phyloP scores from a whole-genome alignment of 2,888 invertebrate species.

The Spialia ferax region DNA sequence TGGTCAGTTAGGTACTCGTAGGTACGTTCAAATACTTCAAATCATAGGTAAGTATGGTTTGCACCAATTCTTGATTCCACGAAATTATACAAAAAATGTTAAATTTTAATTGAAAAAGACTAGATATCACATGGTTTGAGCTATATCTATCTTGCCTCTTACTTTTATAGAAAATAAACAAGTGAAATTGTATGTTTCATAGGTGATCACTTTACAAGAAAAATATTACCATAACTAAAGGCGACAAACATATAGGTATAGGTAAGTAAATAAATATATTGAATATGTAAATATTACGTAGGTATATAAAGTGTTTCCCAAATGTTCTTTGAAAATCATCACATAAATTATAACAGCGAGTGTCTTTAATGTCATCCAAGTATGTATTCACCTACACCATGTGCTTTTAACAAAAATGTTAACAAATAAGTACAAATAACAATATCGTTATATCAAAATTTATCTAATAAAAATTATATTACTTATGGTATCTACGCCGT shows the following conservation, averaged over 20 bases:
- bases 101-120: slow-evolving; percentile 74
- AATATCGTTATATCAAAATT: slow-evolving; percentile 40
- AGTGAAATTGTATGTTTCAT: slow-evolving; percentile 18
- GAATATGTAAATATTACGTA: slow-evolving; percentile 12
- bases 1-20: slow-evolving; percentile 29
- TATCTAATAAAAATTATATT: slow-evolving; percentile 41
- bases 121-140: slow-evolving; percentile 86
- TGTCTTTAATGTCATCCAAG: slow-evolving; percentile 26
- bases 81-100: slow-evolving; percentile 41
- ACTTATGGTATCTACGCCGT: slow-evolving; percentile 41
- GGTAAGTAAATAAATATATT: too few relatives aligned
- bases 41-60: slow-evolving; percentile 28
- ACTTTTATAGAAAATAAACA: slow-evolving; percentile 40
- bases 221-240: background rate
- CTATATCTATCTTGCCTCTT: slow-evolving; percentile 72
- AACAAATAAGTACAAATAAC: slow-evolving; percentile 39
- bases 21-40: too few relatives aligned
- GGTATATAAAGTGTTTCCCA: slow-evolving; percentile 6
- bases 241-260: too few relatives aligned
- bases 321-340: slow-evolving; percentile 22
- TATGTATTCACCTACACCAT: slow-evolving; percentile 26
- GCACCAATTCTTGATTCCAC: slow-evolving; percentile 35
- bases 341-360: slow-evolving; percentile 32
- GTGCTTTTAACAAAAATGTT: slow-evolving; percentile 35
- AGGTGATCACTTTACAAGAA: slow-evolving; percentile 16